A percentile compares a stretch with the other conserved stretches of the same genome.
Evolutionary conservation across 2,113 vertebrate species (phyloP).

Genomic region (Sebastes schlegelii): DNA sequence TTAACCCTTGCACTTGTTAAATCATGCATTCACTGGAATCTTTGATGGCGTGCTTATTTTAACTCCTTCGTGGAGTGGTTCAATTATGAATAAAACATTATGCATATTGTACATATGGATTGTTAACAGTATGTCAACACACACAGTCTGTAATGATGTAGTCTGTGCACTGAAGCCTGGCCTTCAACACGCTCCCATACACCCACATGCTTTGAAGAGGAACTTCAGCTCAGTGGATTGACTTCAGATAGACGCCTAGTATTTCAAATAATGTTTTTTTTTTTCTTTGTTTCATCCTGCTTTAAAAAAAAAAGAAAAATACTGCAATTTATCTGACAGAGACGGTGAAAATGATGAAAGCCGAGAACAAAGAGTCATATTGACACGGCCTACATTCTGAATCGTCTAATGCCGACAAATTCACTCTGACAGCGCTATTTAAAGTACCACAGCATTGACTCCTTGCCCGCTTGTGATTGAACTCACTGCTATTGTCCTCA

Average conservation of each 20-base stretch:
- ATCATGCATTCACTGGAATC: slow-evolving; percentile 28
- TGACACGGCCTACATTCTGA: slow-evolving; percentile 42
- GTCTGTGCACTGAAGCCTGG: neutral
- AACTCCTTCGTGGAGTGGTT: neutral
- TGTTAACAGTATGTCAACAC: slow-evolving; percentile 1
- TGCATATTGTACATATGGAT: slow-evolving; percentile 12
- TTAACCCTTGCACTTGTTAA: slow-evolving; percentile 32
- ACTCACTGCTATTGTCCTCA: slow-evolving; percentile 49
- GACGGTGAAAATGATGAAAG: slow-evolving; percentile 27
- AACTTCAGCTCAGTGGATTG: slow-evolving; percentile 5
- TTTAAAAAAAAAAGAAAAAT: neutral
- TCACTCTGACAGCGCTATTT: slow-evolving; percentile 54
- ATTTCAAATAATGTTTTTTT: slow-evolving; percentile 1
- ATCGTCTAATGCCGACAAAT: slow-evolving; percentile 23
- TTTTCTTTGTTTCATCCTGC: slow-evolving; percentile 13
- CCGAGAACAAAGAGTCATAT: slow-evolving; percentile 2
- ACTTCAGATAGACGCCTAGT: slow-evolving; percentile 32
- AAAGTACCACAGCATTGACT: slow-evolving; percentile 48
- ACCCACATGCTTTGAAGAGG: slow-evolving; percentile 54
- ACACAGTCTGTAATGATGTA: neutral
- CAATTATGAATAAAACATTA: neutral
- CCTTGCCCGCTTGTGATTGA: slow-evolving; percentile 41
- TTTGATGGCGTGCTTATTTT: slow-evolving; percentile 11
- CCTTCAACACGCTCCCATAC: slow-evolving; percentile 9
- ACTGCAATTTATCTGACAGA: slow-evolving; percentile 16